Conservation (phyloP, 1,140 invertebrate genomes). For the Dendroctonus valens region DNA sequence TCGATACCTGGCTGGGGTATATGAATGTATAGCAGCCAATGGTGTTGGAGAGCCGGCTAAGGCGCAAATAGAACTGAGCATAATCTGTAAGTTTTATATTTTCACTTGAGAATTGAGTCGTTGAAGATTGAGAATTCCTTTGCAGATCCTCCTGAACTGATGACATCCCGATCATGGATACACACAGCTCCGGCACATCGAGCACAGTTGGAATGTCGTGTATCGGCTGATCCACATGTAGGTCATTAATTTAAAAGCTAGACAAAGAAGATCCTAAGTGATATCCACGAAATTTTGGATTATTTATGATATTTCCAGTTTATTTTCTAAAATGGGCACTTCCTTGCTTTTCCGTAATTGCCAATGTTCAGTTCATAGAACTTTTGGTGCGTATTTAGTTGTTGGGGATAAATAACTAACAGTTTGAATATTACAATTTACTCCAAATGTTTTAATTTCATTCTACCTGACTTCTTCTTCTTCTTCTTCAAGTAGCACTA, state of each 20-base stretch:
- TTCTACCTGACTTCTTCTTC: too few relatives aligned
- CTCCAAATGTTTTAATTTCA: too few relatives aligned
- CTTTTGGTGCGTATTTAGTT: too few relatives aligned
- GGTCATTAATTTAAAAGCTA: neutral
- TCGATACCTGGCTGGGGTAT: constrained; percentile 63
- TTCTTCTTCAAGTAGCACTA: too few relatives aligned
- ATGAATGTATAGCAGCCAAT: constrained; percentile 71
- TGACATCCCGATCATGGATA: constrained; percentile 61
- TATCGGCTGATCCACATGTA: constrained; percentile 63
- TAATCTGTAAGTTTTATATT: constrained; percentile 56
- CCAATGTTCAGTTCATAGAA: too few relatives aligned
- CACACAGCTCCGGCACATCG: constrained; percentile 68
- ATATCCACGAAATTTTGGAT: too few relatives aligned
- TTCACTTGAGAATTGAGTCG: neutral
- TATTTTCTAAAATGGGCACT: neutral
- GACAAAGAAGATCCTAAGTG: too few relatives aligned
- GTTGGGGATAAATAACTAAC: too few relatives aligned
- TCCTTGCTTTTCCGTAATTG: too few relatives aligned
- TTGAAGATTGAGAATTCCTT: constrained; percentile 7
- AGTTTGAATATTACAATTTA: too few relatives aligned
- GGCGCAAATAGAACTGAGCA: constrained; percentile 59
- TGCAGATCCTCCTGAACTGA: constrained; percentile 70
- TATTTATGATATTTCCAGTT: neutral
- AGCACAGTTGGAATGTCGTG: constrained; percentile 66
- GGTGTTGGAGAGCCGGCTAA: constrained; percentile 68